Percentiles rank a stretch among this genome's conserved stretches.
phyloP scores from a whole-genome alignment of 2,113 vertebrate genomes.

The Aspidoscelis tigris region DNA sequence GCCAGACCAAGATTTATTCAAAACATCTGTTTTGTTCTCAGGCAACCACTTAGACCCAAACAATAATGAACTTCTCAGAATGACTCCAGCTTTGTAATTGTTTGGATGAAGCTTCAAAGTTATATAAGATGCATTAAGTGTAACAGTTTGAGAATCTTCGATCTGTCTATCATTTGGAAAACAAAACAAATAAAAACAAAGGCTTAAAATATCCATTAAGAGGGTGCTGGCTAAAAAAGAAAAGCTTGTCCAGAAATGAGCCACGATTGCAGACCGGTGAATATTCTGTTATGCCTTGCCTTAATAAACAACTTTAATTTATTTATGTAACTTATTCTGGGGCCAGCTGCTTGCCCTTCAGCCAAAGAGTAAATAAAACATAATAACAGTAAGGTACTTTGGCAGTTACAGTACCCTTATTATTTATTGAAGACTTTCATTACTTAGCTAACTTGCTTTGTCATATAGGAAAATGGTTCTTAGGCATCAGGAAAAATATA shows the following conservation, averaged over 20 bases:
- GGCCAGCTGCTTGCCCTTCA: constrained; percentile 44
- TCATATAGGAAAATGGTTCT: constrained; percentile 27
- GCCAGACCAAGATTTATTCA: background rate
- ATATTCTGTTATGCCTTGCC: constrained; percentile 21
- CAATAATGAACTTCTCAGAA: background rate
- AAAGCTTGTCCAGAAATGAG: background rate
- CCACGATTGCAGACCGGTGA: background rate
- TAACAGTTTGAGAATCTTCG: background rate
- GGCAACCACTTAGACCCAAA: background rate
- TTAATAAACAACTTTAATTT: constrained; percentile 47
- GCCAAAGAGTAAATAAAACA: constrained; percentile 58
- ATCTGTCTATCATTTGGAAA: no score
- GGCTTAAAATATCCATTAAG: background rate
- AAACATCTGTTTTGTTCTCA: background rate
- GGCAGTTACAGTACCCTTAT: constrained; percentile 47
- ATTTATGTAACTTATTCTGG: constrained; percentile 54
- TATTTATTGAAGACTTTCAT: constrained; percentile 66
- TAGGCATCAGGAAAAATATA: constrained; percentile 17
- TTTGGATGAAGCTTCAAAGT: background rate
- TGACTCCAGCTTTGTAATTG: background rate
- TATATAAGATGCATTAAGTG: background rate
- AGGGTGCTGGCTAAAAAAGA: background rate
- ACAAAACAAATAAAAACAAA: no score
- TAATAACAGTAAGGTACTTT: constrained; percentile 41
- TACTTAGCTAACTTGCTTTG: constrained; percentile 56